phyloP scores from a whole-genome alignment of 2,797 vertebrate genomes.

The Rhinichthys osculus region DNA sequence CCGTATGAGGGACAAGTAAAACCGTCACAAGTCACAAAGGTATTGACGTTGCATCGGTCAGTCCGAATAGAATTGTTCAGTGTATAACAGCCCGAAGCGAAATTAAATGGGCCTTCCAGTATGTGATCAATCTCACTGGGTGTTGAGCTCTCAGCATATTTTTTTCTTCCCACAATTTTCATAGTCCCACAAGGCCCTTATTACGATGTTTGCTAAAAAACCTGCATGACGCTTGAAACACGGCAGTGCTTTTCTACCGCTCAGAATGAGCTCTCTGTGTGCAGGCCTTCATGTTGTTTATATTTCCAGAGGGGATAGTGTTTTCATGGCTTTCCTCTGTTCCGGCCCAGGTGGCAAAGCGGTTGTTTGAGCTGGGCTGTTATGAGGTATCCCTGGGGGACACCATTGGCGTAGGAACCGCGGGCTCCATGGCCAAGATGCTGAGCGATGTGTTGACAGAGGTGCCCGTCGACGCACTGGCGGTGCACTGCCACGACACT shows the following conservation, averaged over 20 bases:
- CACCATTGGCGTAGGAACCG: conserved; percentile 90
- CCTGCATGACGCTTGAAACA: conserved; percentile 25
- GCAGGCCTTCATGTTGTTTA: conserved; percentile 56
- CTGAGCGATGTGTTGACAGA: conserved; percentile 89
- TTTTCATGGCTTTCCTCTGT: conserved; percentile 57
- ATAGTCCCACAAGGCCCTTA: conserved; percentile 51
- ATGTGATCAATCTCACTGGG: conserved; percentile 15
- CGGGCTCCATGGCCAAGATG: conserved; percentile 89
- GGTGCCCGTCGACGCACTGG: conserved; percentile 84
- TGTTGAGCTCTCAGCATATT: conserved; percentile 44
- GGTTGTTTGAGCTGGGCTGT: conserved; percentile 90
- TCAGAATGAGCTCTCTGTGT: conserved; percentile 59
- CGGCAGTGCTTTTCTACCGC: conserved; percentile 42
- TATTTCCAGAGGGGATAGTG: conserved; percentile 55
- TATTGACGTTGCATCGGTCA: conserved; percentile 60
- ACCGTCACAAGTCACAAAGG: conserved; percentile 88
- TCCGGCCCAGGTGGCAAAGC: conserved; percentile 85
- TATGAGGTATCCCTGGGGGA: conserved; percentile 95
- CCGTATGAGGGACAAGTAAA: conserved; percentile 87
- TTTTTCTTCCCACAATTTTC: conserved; percentile 45
- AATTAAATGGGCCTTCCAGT: conserved; percentile 8
- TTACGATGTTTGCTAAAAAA: conserved; percentile 59
- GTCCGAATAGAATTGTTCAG: background rate
- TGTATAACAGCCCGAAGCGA: background rate
- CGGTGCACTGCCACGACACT: conserved; percentile 95